Base-by-base conservation (phyloP, 2,888 invertebrate species). In the Sepiola atlantica region DNA sequence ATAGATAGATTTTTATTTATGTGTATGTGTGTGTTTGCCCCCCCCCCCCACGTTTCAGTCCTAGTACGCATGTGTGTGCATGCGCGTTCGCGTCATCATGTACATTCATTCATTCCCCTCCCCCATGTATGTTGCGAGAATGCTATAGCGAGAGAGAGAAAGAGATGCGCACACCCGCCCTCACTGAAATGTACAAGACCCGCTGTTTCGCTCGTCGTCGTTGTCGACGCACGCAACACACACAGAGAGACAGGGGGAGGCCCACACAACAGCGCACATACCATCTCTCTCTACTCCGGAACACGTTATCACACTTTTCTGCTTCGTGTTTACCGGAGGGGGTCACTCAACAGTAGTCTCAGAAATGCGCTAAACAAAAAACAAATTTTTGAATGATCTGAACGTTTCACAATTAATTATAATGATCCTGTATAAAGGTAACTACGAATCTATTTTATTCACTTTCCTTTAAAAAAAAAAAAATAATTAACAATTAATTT, bases 321-420 rank as follows among this genome's bases (percentile, higher is more conserved):
- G n/a, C 16, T 77, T 77, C 77, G 77, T 77, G n/a, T 77, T 77
- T 77, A 77, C 77, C 77, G 77, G 77, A 77, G 77, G 77, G 77
- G 77, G 77, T 77, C 77, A 77, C 77, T 77, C 77, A 77, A 77
- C 77, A 77, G 77, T 77, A 77, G n/a, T n/a, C 77, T 77, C n/a
- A 77, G 45, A 45, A n/a, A 77, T 77, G 77, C 77, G 77, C 32
- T 77, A 77, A 77, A n/a, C n/a, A 12, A 45, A 77, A 77, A n/a
- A 32, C 77, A 77, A n/a, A 77, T 77, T 77, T 77, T 77, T 77
- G n/a, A 77, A 77, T 77, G 77, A 77, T 77, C 28, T 77, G 77
- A 77, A 77, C 12, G 8, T 77, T 77, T 77, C 77, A 77, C 77
- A n/a, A 77, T 77, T 32, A 77, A 61, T 61, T 10, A 61, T 61